Base-by-base conservation (phyloP, 53 echinoderm and acorn worm species). In the Stichopus horrens region DNA sequence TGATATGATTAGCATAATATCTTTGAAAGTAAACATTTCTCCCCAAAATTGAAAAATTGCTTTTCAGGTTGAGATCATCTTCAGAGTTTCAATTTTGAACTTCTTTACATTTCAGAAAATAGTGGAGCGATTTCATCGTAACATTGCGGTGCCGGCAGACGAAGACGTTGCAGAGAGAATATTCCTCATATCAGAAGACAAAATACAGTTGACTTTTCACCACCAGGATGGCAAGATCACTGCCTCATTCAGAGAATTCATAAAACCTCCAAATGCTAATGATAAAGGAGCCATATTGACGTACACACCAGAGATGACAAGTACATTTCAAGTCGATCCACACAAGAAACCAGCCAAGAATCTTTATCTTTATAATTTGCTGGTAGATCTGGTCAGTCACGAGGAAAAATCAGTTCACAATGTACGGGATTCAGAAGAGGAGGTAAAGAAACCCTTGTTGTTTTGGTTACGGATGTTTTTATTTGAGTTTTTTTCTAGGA, bases 171-270 rank as follows among this genome's bases (percentile, higher is more conserved):
- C 99, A 3, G 99, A 99, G 87, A 88, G 92, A 22, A 83, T 99
- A 7, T 99, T 92, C 89, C 89, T 92, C 71, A 99, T 99, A 54
- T 89, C 96, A 4, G 99, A 99, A 75, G 99, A 99, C 77, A 94
- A 96, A 54, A 95, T 98, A 76, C 99, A 98, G 91, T 83, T 98
- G 21, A 98, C 93, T 16, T 97, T 97, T 89, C 97, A 97, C 86
- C 96, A 96, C 85, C 93, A 99, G 78, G 96, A 96, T 75, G 90
- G 89, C 65, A 99, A 99, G 92, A 91, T 99, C 54, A 95, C 99
- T 5, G 94, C 99, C 37, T 95, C 99, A 74, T 92, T 94, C 57
- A 77, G 99, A 54, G 99, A 99, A 68, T 99, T 99, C 91, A 78
- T 96, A 86, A 99, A 99, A 60, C 99, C 99, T 9, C 92, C 94